Evolutionary conservation across 2,113 vertebrate genomes (phyloP), one percentile per base, ranked within the genome.

Genomic region (Hyla sarda): DNA sequence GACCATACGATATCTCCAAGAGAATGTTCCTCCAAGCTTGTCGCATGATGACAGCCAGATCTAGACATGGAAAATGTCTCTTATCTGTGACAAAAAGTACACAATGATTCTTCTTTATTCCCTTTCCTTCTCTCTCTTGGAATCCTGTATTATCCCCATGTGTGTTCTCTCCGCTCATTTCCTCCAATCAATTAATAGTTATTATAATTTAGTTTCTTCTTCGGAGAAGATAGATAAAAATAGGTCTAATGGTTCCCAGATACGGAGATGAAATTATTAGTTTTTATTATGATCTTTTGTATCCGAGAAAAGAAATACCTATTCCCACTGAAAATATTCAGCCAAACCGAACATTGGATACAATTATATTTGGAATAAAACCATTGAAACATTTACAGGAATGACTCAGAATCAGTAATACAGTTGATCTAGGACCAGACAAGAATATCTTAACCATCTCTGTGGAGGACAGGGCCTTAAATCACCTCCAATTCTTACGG

Each of bases 21-120:
- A 81, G 78, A 56, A 82, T 74, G 76, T 74, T 82, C 67, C 41
- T 82, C 48, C 76, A 87, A 74, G 52, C 56, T 58, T 82, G 50
- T 56, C 34, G 47, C 30, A 52, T 86, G 85, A 87, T 87, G 78
- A 82, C 78, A 87, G 69, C 85, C 85, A 87, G 78, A 86, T 80
- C 67, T 82, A 34, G 67, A 71, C 71, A 80, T 86, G 84, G 77
- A 74, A 69, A 82, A 71, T 47, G 17, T 87, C 78, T 86, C 85
- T 86, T 60, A 80, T 82, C 77, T 74, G 37, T 62, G 85, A 74
- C 67, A 87, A 82, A 86, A 47, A 73, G 71, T 79, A 85, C 30
- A 45, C 16, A 54, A 23, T 1, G 48, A 21, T 28, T 47, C 75
- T 50, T 82, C 52, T 37, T 79, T 56, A 71, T 50, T 41, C 32